phyloP scores from a whole-genome alignment of 1,140 invertebrate genomes.

The Drosophila bipectinata region DNA sequence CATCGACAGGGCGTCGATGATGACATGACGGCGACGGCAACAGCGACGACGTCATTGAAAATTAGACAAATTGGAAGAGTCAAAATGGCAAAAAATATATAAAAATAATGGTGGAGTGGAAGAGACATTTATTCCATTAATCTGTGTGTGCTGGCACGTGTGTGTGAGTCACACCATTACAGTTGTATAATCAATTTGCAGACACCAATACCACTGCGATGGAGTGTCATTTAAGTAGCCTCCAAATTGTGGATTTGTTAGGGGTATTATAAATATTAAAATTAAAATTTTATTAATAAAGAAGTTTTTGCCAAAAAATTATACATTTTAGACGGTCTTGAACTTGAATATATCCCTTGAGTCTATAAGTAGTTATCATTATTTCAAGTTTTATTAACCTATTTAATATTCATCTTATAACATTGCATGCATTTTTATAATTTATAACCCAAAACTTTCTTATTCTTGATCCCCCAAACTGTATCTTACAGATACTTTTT shows the following conservation, averaged over 20 bases:
- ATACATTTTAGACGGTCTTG: too few relatives aligned
- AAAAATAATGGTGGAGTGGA: conserved; percentile 23
- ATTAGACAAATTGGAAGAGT: conserved; percentile 78
- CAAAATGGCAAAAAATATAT: conserved; percentile 58
- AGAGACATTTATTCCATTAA: conserved; percentile 36
- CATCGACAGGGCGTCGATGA: conserved; percentile 43
- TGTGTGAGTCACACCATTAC: conserved; percentile 15
- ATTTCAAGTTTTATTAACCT: too few relatives aligned
- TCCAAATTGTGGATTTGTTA: conserved; percentile 36
- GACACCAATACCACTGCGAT: conserved; percentile 25
- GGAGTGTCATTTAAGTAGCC: conserved; percentile 74
- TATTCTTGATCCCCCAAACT: neutral
- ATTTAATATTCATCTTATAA: too few relatives aligned
- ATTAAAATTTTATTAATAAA: too few relatives aligned
- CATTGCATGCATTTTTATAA: too few relatives aligned
- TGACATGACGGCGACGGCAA: conserved; percentile 14
- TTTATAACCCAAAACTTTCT: too few relatives aligned
- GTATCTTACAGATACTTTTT: neutral
- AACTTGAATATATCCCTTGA: too few relatives aligned
- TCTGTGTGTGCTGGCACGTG: conserved; percentile 6
- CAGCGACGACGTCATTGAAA: conserved; percentile 72
- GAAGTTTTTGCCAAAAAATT: too few relatives aligned
- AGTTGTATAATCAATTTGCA: conserved; percentile 70
- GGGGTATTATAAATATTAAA: conserved; percentile 8
- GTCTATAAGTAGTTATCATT: too few relatives aligned